Base-by-base conservation (phyloP, 2,113 vertebrate genomes). In the Leptosomus discolor region DNA sequence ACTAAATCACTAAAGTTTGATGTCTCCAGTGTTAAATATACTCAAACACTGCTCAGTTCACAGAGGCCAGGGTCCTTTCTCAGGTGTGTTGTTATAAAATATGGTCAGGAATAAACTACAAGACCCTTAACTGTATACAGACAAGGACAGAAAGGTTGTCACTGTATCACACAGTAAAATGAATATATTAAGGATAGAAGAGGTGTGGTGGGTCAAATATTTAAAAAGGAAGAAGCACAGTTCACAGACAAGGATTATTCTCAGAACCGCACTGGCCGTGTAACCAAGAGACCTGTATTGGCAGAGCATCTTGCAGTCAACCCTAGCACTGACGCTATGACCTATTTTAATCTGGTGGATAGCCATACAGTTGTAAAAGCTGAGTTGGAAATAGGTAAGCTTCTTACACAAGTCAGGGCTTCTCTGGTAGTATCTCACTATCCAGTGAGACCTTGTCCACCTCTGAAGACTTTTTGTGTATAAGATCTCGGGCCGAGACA, bases 1-100 rank as follows among this genome's bases (percentile, higher is more conserved):
- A 94, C 37, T 92, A 92, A 97, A 97, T 81, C 94, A 94, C n/a
- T 92, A 54, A 96, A 95, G 12, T 34, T 60, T 93, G 88, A 17
- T 92, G 77, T 61, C 34, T 91, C 67, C 58, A 61, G 53, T 97
- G 85, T 80, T 97, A 95, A 95, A 96, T 76, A 81, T 57, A 67
- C 34, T 87, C 54, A 89, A 89, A 88, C 43, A 54, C 21, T 57
- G 19, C 51, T 39, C 36, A 63, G 32, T 50, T 54, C 68, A 53
- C 61, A 37, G 11, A 43, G 36, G 7, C 57, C 24, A 45, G 60
- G 7, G 39, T 83, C 43, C 18, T 83, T 54, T 86, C 71, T 88
- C 46, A 45, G 48, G 21, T 11, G 34, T 54, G 36, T 23, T 69
- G 30, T 45, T 71, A 58, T 32, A 73, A 88, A 87, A 68, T 26